Base-by-base conservation (phyloP, 2,888 invertebrate genomes). In the Drosophila parthenogenetica region DNA sequence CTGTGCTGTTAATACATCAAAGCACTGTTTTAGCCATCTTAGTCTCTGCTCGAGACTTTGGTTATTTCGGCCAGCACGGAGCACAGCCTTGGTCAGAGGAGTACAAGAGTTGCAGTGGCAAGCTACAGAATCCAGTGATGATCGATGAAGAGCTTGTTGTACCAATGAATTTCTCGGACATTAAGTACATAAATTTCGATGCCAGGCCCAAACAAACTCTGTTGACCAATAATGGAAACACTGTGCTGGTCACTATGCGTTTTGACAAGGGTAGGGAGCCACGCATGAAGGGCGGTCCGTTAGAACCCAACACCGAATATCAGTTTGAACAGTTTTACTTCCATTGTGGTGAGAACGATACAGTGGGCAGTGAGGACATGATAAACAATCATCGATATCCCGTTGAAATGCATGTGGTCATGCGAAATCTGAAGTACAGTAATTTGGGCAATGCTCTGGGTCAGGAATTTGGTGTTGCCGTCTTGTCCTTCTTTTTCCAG, bases 271-370 rank as follows among this genome's bases (percentile, higher is more conserved):
- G 16, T 5, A 42, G 17, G 16, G 58, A 16, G 17, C 63, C 63
- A 3, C 16, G 57, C 0, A 10, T 63, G 2, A n/a, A 3, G 0
- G 49, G 63, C 8, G 63, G 63, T 42, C 58, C 63, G 0, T 22
- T 63, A 8, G 7, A 1, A 25, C 13, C 0, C 5, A 25, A 17
- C 2, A 8, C 42, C 5, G 10, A 7, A n/a, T 63, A 43, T 22
- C 63, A 49, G 13, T 63, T 63, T 10, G 48, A 58, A n/a, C 40
- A 59, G 14, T 93, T 96, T 88, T 96, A 96, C 90, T 96, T 96
- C 91, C 96, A 96, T 90, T 96, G 96, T 96, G 90, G 90, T 0
- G 94, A 94, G 84, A 95, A 95, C 76, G 95, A 96, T 87, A 94
- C 94, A 8, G 93, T 95, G 57, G 96, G 96, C 7, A 96, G 96